These are phyloP conservation scores for Tanaodytes sp. DNA, from an alignment of 2,888 invertebrate genomes.

Conservation along the genomic window DNA sequence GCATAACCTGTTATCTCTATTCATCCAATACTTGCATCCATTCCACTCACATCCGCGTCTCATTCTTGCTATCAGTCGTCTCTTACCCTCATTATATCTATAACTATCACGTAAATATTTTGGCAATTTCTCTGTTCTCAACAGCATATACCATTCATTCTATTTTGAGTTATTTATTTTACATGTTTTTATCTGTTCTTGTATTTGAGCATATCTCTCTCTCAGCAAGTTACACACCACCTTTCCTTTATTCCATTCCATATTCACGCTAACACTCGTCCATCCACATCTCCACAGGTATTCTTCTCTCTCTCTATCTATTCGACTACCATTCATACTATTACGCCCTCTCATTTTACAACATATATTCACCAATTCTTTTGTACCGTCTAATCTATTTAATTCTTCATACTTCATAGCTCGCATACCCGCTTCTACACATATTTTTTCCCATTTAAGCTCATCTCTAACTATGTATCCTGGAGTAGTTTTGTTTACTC, in stretches of 20 bases:
- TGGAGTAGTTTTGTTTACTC: too few relatives aligned
- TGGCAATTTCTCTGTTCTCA: background rate
- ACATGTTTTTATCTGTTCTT: background rate
- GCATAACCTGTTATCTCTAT: constrained; percentile 1
- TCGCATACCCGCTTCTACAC: too few relatives aligned
- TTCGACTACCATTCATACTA: background rate
- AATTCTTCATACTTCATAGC: constrained; percentile 1
- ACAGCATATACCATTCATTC: background rate
- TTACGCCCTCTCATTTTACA: background rate
- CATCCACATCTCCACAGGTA: constrained; percentile 1
- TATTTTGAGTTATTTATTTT: constrained; percentile 1
- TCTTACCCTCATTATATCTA: too few relatives aligned
- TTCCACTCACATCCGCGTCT: too few relatives aligned
- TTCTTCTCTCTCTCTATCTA: constrained; percentile 1
- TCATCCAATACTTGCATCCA: too few relatives aligned
- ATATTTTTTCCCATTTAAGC: too few relatives aligned
- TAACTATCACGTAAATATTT: too few relatives aligned
- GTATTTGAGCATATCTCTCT: background rate
- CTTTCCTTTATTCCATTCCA: background rate
- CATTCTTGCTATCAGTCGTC: too few relatives aligned
- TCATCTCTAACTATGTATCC: too few relatives aligned
- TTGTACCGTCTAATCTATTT: background rate
- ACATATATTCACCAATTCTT: constrained; percentile 1
- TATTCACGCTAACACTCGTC: background rate
- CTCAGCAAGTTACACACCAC: background rate